phyloP scores from a whole-genome alignment of 2,113 vertebrate genomes.

The Ptyas mucosa region DNA sequence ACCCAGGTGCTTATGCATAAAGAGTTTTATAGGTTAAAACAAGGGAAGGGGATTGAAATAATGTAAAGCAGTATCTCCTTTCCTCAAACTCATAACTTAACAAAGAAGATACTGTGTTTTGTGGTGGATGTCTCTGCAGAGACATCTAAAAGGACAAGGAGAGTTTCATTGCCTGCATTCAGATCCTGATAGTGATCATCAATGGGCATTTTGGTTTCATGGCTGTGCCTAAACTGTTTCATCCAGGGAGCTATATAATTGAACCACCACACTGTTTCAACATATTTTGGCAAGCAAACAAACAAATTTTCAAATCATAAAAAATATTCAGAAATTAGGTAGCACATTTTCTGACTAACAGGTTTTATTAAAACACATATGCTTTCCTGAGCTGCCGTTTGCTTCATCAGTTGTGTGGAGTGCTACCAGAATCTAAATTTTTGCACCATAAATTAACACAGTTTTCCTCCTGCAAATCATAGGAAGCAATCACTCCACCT shows the following conservation, averaged over 20 bases:
- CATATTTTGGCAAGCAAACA: not conserved
- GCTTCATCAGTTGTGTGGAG: not conserved
- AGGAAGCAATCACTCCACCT: not conserved
- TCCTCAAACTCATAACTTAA: not conserved
- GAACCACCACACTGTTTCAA: not conserved
- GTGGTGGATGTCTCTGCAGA: not conserved
- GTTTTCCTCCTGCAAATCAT: not conserved
- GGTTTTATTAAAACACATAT: not conserved
- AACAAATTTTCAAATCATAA: not conserved
- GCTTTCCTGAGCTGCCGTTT: not conserved
- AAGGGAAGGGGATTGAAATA: not conserved
- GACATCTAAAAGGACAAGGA: not conserved
- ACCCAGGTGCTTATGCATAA: not conserved
- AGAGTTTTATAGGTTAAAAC: not conserved
- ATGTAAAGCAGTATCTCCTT: not conserved
- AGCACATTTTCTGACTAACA: not conserved
- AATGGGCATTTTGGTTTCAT: not conserved
- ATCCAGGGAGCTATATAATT: not conserved
- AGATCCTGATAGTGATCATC: not conserved
- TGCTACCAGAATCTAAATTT: not conserved
- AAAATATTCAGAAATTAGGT: not conserved
- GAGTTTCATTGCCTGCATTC: not conserved
- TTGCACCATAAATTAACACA: not conserved
- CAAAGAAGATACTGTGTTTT: not conserved
- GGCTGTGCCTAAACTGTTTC: not conserved